Percentiles rank a stretch among this genome's conserved stretches.
Conservation (phyloP, 2,797 vertebrate genomes). For the Sebastes vulpes region DNA sequence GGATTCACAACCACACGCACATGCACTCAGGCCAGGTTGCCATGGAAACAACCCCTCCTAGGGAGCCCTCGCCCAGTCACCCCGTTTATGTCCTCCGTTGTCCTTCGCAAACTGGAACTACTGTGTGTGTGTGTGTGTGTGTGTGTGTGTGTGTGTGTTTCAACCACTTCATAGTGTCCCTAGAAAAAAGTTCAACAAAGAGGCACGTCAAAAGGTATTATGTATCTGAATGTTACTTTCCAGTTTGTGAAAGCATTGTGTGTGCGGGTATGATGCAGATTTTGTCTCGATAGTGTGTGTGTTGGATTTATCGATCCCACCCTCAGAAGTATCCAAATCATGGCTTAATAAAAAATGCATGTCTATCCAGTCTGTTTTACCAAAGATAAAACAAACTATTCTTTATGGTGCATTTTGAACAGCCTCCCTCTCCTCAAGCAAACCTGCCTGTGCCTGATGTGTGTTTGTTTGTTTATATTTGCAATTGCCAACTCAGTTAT, state of each 20-base stretch:
- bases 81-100: constrained; percentile 53
- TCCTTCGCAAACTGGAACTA: constrained; percentile 61
- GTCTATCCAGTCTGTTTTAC: constrained; percentile 1
- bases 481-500: constrained; percentile 14
- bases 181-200: constrained; percentile 28
- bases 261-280: neutral
- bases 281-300: neutral
- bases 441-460: neutral
- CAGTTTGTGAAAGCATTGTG: neutral
- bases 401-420: neutral
- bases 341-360: neutral
- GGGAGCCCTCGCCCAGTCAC: constrained; percentile 25
- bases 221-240: neutral
- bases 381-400: neutral
- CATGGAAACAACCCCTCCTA: constrained; percentile 56
- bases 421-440: neutral
- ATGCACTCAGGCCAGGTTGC: constrained; percentile 30
- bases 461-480: constrained; percentile 23
- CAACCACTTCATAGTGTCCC: constrained; percentile 25
- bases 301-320: constrained; percentile 1
- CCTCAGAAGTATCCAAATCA: neutral
- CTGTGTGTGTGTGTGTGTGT: constrained; percentile 11
- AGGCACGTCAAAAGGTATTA: constrained; percentile 28
- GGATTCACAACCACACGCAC: constrained; percentile 11
- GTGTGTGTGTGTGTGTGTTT: constrained; percentile 14